Percentiles rank a stretch among this genome's conserved stretches.
Conservation (phyloP, 2,113 vertebrate species). For the Plectropomus leopardus region DNA sequence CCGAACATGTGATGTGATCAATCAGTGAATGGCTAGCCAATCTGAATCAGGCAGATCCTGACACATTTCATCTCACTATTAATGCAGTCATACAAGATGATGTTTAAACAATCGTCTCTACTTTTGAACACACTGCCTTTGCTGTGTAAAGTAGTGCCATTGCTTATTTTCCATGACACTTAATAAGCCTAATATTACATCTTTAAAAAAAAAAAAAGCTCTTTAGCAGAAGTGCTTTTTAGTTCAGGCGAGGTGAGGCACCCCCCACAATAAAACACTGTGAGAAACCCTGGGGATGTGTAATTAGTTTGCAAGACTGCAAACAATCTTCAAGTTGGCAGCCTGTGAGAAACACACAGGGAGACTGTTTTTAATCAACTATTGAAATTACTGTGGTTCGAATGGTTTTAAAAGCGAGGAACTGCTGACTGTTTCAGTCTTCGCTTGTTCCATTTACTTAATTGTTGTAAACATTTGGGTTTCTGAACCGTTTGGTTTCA, state of each 20-base stretch:
- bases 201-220: neutral
- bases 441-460: neutral
- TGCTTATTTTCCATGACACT: neutral
- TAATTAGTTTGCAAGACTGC: neutral
- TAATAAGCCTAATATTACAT: neutral
- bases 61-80: neutral
- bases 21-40: neutral
- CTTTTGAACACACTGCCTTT: neutral
- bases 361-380: conserved; percentile 7
- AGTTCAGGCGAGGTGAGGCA: neutral
- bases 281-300: neutral
- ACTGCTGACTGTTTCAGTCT: neutral
- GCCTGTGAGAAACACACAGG: neutral
- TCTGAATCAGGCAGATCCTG: neutral
- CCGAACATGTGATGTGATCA: neutral
- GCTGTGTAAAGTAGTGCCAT: neutral
- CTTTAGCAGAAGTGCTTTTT: neutral
- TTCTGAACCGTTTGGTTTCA: conserved; percentile 1
- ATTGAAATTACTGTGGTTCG: neutral
- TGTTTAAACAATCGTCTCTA: neutral
- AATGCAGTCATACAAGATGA: neutral
- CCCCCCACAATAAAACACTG: neutral
- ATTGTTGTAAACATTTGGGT: neutral
- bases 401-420: neutral
- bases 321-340: conserved; percentile 1